A percentile compares a stretch with the other conserved stretches of the same genome.
Evolutionary conservation across 2,113 vertebrate species (phyloP).

Genomic region (Notarius lentiginosus): DNA sequence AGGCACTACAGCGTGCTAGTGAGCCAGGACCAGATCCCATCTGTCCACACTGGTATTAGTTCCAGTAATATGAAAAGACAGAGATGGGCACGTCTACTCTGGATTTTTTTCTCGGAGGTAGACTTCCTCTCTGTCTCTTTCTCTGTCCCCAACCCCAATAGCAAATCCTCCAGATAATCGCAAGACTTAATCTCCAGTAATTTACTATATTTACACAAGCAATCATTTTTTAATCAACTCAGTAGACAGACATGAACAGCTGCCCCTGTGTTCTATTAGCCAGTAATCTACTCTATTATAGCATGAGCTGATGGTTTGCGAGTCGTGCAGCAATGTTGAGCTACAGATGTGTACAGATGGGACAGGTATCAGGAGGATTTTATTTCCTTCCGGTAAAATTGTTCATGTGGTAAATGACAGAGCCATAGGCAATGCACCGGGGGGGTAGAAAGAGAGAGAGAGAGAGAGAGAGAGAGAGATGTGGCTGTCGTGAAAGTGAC

Average conservation of each 20-base stretch:
- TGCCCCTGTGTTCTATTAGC: not conserved
- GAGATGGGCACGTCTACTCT: not conserved
- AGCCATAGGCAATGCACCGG: not conserved
- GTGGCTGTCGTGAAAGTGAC: no score
- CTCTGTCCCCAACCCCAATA: not conserved
- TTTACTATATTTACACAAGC: conserved; percentile 28
- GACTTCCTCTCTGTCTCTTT: not conserved
- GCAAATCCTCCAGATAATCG: conserved; percentile 3
- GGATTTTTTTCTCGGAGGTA: not conserved
- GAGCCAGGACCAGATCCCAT: not conserved
- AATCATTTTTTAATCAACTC: conserved; percentile 36
- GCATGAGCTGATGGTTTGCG: not conserved
- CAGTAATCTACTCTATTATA: not conserved
- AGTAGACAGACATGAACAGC: not conserved
- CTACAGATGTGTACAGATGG: not conserved
- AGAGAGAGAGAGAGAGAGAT: conserved; percentile 15
- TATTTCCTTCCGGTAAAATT: not conserved
- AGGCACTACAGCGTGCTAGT: not conserved
- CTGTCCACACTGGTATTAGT: not conserved
- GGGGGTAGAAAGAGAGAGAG: not conserved
- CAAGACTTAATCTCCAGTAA: not conserved
- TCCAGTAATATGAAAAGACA: not conserved
- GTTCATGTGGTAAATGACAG: conserved; percentile 1
- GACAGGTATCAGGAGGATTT: not conserved
- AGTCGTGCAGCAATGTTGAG: not conserved